Evolutionary conservation across 1,140 invertebrate genomes (phyloP), one percentile per base, ranked within the genome.

Genomic region (Parasteatoda tepidariorum): DNA sequence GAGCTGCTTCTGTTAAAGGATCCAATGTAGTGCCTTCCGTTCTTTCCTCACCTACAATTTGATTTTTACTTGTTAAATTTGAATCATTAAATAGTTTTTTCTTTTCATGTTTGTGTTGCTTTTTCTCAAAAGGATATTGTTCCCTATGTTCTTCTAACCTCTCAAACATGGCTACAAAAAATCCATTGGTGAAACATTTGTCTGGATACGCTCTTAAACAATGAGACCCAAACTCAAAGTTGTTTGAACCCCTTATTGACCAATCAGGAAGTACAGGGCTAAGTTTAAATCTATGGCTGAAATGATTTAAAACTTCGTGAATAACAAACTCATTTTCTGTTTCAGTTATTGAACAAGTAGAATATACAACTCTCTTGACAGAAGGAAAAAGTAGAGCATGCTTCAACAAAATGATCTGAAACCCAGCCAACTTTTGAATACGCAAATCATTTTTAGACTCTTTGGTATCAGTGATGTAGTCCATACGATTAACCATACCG

Each of bases 271-370:
- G 70, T 5, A 86, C 70, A 62, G 87, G 64, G 28, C 85, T 85
- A 38, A 88, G 68, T 71, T 84, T 59, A 85, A 87, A 89, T 28
- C 79, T 54, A 59, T 85, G 41, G 7, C 34, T 11, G 41, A 86
- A 87, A 22, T 87, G 67, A 4, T 86, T 64, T 18, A 92, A 86
- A 4, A 90, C 90, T 84, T 93, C 91, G 28, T 89, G 86, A 5
- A 98, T 90, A 0, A 98, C 97, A 85, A 93, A 89, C 90, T 99
- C 98, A 88, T 99, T 99, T 90, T 99, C 98, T 90, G 96, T 93
- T 6, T 92, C 90, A 88, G 94, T 92, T 30, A 97, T 87, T 0
- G 97, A 99, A 88, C 97, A 99, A 0, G 97, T 99, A 22, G 97
- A 98, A 88, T 99, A 99, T 6, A 98, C 93, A 61, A 99, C 92